Conservation (phyloP, 2,113 vertebrate species). For the Vidua macroura region DNA sequence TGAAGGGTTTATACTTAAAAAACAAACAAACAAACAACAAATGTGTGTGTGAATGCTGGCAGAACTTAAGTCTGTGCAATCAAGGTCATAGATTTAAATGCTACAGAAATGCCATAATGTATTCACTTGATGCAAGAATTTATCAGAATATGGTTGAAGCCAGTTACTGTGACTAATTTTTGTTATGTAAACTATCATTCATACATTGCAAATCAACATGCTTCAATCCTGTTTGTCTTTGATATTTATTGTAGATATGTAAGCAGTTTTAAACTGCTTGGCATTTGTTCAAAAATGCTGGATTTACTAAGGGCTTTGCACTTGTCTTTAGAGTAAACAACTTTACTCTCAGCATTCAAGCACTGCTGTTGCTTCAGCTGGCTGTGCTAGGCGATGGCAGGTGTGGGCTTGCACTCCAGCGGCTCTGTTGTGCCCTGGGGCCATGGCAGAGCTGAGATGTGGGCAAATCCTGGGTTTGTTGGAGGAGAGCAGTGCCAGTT, state of each 20-base stretch:
- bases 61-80: neutral
- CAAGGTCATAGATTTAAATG: neutral
- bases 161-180: neutral
- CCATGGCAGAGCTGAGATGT: accelerated
- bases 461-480: neutral
- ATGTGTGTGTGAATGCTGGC: neutral
- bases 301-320: neutral
- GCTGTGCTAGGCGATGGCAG: neutral
- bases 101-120: neutral
- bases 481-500: neutral
- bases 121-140: neutral
- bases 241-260: neutral
- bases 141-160: neutral
- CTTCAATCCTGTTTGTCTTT: neutral
- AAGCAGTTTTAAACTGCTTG: neutral
- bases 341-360: neutral
- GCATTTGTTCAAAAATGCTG: neutral
- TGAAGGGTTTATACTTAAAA: neutral
- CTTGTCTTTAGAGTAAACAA: neutral
- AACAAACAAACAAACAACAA: neutral
- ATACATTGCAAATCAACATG: neutral
- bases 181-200: neutral
- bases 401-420: accelerated
- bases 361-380: neutral
- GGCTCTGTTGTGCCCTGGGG: neutral